Percentiles rank a stretch among this genome's conserved stretches.
Conservation (phyloP, 1,140 invertebrate genomes). For the Ostrea edulis region DNA sequence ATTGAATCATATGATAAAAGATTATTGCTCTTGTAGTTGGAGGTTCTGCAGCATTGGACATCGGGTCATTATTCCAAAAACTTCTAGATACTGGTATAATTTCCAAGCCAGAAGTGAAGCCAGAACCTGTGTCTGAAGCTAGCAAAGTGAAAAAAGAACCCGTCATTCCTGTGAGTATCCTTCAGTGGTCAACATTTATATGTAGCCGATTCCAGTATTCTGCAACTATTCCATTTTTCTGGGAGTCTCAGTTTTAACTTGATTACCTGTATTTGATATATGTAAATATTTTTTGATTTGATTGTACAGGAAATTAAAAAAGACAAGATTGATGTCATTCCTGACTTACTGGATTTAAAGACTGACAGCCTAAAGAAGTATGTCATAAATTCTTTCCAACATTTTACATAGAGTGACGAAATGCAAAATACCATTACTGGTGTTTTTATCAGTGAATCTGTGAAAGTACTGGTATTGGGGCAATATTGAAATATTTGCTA, state of each 20-base stretch:
- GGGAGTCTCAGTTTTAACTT: background rate
- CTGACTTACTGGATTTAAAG: constrained; percentile 77
- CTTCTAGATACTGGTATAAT: constrained; percentile 91
- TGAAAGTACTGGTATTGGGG: background rate
- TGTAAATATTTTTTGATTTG: constrained; percentile 8
- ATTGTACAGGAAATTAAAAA: constrained; percentile 59
- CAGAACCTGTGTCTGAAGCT: background rate
- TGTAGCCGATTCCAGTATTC: background rate
- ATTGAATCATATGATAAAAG: background rate
- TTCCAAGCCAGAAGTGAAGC: constrained; percentile 61
- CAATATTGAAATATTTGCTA: background rate
- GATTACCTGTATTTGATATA: background rate
- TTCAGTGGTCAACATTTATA: background rate
- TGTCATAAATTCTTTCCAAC: constrained; percentile 76
- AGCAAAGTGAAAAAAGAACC: background rate
- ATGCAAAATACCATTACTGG: no score
- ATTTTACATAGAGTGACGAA: background rate
- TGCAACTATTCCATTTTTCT: background rate
- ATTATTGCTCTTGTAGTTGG: background rate
- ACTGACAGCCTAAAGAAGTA: constrained; percentile 84
- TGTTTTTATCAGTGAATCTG: no score
- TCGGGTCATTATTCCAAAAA: constrained; percentile 91
- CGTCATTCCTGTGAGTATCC: constrained; percentile 16
- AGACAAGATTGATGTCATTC: constrained; percentile 69
- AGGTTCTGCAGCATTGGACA: constrained; percentile 82